A percentile compares a stretch with the other conserved stretches of the same genome.
phyloP scores from a whole-genome alignment of 1,140 invertebrate species.

The Cyclargus thomasi region DNA sequence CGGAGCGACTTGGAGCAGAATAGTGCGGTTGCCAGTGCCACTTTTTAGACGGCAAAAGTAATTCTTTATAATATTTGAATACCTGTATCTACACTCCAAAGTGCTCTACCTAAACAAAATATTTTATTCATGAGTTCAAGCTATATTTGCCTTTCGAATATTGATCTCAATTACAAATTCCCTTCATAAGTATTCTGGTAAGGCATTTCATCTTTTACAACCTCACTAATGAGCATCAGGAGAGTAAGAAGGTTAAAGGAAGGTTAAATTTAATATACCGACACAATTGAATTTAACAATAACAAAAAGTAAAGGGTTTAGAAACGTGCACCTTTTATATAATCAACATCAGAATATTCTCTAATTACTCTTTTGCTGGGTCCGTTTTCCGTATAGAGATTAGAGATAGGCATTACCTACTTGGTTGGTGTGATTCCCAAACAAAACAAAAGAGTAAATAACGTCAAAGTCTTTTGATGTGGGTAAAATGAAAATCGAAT shows the following conservation, averaged over 20 bases:
- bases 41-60: too few relatives aligned
- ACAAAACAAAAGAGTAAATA: too few relatives aligned
- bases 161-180: constrained; percentile 6
- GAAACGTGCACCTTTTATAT: background rate
- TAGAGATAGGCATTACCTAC: too few relatives aligned
- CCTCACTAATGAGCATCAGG: background rate
- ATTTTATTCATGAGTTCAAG: background rate
- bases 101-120: background rate
- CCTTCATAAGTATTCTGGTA: constrained; percentile 6
- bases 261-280: background rate
- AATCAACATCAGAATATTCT: background rate
- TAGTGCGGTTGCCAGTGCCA: too few relatives aligned
- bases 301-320: background rate
- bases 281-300: background rate
- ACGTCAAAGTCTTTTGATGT: too few relatives aligned
- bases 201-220: constrained; percentile 10
- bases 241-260: background rate
- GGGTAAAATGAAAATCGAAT: too few relatives aligned
- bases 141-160: constrained; percentile 9
- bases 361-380: too few relatives aligned
- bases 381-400: too few relatives aligned
- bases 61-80: too few relatives aligned
- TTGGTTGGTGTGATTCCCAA: too few relatives aligned
- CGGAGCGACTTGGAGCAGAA: too few relatives aligned
- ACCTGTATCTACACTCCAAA: background rate